Percentiles rank a stretch among this genome's conserved stretches.
Conservation (phyloP, 1,140 invertebrate species). For the Lordiphosa collinella region DNA sequence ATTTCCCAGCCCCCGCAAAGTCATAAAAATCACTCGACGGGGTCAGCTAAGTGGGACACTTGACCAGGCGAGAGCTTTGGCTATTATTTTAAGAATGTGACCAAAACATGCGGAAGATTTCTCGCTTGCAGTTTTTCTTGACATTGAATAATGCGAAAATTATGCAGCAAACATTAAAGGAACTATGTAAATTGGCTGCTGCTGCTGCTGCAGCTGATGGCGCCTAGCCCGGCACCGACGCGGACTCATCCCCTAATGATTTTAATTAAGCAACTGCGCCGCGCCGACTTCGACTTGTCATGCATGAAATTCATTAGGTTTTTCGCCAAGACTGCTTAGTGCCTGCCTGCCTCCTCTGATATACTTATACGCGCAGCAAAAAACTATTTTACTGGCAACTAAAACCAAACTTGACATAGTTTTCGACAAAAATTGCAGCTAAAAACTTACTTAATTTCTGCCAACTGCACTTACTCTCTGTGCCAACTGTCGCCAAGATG, state of each 20-base stretch:
- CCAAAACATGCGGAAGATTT: constrained; percentile 78
- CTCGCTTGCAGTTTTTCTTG: constrained; percentile 50
- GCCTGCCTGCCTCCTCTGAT: constrained; percentile 49
- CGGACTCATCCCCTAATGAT: constrained; percentile 66
- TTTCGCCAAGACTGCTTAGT: constrained; percentile 47
- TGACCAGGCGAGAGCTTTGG: constrained; percentile 43
- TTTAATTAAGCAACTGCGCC: constrained; percentile 70
- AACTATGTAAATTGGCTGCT: constrained; percentile 68
- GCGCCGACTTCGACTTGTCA: constrained; percentile 59
- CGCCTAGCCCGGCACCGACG: constrained; percentile 29
- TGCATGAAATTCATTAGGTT: constrained; percentile 76
- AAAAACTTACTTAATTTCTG: constrained; percentile 77
- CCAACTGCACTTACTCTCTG: constrained; percentile 70
- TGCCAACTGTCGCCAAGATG: constrained; percentile 54
- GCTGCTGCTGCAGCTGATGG: constrained; percentile 7
- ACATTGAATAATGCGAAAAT: constrained; percentile 79
- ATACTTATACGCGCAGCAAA: constrained; percentile 69
- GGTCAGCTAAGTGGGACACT: constrained; percentile 64
- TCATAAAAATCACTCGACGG: constrained; percentile 63
- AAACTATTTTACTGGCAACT: constrained; percentile 63
- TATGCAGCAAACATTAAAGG: constrained; percentile 78
- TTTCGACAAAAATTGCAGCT: constrained; percentile 73
- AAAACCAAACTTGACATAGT: constrained; percentile 78
- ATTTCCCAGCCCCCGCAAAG: constrained; percentile 35
- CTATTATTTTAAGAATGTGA: constrained; percentile 79